These are phyloP conservation scores for Bos javanicus DNA, from an alignment of 2,113 vertebrate genomes.

Conservation along the genomic window DNA sequence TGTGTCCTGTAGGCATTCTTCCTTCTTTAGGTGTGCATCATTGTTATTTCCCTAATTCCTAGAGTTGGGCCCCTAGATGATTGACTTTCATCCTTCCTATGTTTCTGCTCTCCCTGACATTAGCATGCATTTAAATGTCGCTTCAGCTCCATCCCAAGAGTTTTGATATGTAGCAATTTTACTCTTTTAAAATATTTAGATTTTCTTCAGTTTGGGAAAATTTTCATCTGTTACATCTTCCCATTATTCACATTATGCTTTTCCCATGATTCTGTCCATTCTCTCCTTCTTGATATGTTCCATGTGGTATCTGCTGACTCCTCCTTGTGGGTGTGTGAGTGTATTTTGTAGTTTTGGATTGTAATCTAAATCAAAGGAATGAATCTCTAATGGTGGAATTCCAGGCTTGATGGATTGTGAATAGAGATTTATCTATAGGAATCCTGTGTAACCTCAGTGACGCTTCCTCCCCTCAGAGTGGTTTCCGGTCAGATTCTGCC, in stretches of 20 bases:
- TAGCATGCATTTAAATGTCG: too few species aligned
- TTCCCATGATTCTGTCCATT: not conserved
- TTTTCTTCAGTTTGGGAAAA: not conserved
- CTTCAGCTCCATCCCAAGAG: not conserved
- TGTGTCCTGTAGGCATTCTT: not conserved
- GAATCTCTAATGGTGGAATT: not conserved
- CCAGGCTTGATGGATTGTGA: not conserved
- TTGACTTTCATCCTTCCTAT: not conserved
- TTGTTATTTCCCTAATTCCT: not conserved
- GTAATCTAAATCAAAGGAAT: not conserved
- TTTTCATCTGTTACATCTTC: not conserved
- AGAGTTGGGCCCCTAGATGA: not conserved
- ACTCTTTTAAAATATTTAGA: not conserved
- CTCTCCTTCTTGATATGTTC: not conserved
- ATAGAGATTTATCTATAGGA: not conserved
- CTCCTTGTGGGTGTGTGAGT: not conserved
- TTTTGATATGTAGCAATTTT: not conserved
- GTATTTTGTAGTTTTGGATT: slow-evolving; percentile 13
- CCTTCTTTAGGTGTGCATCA: not conserved
- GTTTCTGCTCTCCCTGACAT: not conserved
- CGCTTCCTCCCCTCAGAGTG: not conserved
- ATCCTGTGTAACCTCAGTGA: not conserved
- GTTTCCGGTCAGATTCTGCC: not conserved
- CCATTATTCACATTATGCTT: not conserved
- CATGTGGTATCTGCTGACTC: not conserved